Percentiles rank a stretch among this genome's conserved stretches.
These are phyloP conservation scores for Drosophila percnosoma DNA, from an alignment of 2,888 invertebrate genomes.

Conservation along the genomic window DNA sequence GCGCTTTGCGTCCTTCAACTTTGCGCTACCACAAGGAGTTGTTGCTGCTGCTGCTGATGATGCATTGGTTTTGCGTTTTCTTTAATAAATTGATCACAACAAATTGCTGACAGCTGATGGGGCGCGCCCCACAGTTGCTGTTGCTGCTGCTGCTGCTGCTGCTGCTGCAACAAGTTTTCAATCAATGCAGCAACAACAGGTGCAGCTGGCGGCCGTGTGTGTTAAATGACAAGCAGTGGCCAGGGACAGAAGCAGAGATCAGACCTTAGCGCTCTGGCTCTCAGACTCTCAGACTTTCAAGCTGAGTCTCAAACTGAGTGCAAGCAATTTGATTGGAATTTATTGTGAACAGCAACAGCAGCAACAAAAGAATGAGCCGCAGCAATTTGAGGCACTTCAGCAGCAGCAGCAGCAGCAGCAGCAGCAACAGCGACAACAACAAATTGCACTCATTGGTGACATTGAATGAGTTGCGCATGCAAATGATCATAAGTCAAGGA, in stretches of 20 bases:
- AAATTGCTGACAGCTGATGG: slow-evolving; percentile 83
- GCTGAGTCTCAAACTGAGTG: slow-evolving; percentile 12
- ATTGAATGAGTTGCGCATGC: slow-evolving; percentile 63
- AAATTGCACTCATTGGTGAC: slow-evolving; percentile 70
- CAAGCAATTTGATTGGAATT: slow-evolving; percentile 77
- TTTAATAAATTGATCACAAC: slow-evolving; percentile 83
- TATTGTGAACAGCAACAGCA: slow-evolving; percentile 55
- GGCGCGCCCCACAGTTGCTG: slow-evolving; percentile 54
- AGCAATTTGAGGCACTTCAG: slow-evolving; percentile 58
- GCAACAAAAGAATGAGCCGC: slow-evolving; percentile 49
- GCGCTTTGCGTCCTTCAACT: slow-evolving; percentile 64
- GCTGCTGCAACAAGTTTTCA: slow-evolving; percentile 70
- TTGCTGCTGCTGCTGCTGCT: slow-evolving; percentile 31
- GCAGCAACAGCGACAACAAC: slow-evolving; percentile 39
- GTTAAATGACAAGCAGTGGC: slow-evolving; percentile 61
- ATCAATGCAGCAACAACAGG: slow-evolving; percentile 73
- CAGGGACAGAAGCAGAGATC: slow-evolving; percentile 42
- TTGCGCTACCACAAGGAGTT: slow-evolving; percentile 19
- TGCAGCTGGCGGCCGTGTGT: slow-evolving; percentile 43
- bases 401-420: slow-evolving; percentile 8
- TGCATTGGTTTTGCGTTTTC: slow-evolving; percentile 40
- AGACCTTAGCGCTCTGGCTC: background rate
- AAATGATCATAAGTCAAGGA: slow-evolving; percentile 51
- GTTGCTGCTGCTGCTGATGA: slow-evolving; percentile 13
- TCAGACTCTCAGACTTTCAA: background rate